Conservation (phyloP, 2,888 invertebrate genomes). For the Ctenicera cuprea region DNA sequence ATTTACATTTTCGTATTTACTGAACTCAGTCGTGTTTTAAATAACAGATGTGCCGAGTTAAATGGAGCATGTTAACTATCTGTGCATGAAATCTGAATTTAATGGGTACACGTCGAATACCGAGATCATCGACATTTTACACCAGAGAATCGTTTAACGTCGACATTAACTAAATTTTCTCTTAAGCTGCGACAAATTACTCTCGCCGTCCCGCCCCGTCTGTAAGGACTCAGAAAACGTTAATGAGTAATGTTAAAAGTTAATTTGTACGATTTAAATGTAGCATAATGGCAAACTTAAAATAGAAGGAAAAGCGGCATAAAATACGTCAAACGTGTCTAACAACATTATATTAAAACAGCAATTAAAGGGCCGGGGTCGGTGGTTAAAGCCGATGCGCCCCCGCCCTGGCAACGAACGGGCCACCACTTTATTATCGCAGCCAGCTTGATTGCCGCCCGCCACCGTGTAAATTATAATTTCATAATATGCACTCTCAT, state of each 20-base stretch:
- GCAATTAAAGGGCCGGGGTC: conserved; percentile 54
- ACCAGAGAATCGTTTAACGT: neutral
- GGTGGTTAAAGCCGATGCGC: conserved; percentile 34
- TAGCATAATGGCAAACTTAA: conserved; percentile 34
- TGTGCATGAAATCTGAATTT: conserved; percentile 41
- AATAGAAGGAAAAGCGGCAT: conserved; percentile 13
- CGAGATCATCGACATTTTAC: conserved; percentile 18
- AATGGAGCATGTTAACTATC: conserved; percentile 47
- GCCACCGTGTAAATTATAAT: conserved; percentile 60
- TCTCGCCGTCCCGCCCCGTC: neutral
- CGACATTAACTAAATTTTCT: neutral
- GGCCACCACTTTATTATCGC: conserved; percentile 61
- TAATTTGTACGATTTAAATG: conserved; percentile 27
- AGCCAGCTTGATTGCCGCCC: conserved; percentile 59
- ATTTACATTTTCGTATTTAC: conserved; percentile 52
- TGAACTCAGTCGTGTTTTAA: conserved; percentile 47
- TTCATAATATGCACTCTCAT: conserved; percentile 61
- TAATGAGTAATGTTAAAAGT: conserved; percentile 3
- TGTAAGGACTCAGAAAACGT: neutral
- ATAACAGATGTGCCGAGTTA: conserved; percentile 48
- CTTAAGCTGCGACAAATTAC: neutral
- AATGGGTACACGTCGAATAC: conserved; percentile 1
- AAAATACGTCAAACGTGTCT: conserved; percentile 55
- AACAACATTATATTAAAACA: conserved; percentile 59
- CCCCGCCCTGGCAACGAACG: conserved; percentile 51